Evolutionary conservation across 2,113 vertebrate genomes (phyloP).

Genomic region (Cryptotis parvus): DNA sequence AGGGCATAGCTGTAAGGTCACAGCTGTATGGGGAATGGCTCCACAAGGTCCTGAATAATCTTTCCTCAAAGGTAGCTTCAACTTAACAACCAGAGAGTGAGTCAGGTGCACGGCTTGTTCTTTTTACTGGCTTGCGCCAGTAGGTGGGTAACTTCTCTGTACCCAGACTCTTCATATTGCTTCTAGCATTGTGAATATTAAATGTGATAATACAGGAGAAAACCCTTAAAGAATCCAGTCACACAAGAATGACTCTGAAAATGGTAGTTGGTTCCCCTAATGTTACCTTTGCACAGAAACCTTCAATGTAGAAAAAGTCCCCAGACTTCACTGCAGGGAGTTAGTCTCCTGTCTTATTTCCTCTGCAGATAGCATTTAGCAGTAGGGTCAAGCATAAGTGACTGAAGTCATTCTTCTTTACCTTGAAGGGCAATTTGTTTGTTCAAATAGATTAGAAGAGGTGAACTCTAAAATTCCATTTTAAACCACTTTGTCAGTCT

Average conservation of each 20-base stretch:
- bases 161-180: background rate
- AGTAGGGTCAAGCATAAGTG: background rate
- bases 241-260: background rate
- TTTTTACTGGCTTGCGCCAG: background rate
- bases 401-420: background rate
- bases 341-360: background rate
- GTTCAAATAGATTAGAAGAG: constrained; percentile 10
- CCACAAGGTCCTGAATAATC: no score
- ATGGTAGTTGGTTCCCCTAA: background rate
- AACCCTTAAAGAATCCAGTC: background rate
- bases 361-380: background rate
- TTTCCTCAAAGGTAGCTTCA: background rate
- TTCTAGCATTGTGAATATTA: background rate
- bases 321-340: background rate
- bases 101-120: background rate
- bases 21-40: no score
- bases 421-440: background rate
- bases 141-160: background rate
- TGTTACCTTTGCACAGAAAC: background rate
- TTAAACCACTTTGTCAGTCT: background rate
- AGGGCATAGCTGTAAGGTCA: background rate
- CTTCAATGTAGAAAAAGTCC: background rate
- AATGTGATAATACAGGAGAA: background rate
- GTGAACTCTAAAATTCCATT: background rate
- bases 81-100: background rate